Evolutionary conservation across 2,888 invertebrate species (phyloP).

Genomic region (Macroteleia sp.): DNA sequence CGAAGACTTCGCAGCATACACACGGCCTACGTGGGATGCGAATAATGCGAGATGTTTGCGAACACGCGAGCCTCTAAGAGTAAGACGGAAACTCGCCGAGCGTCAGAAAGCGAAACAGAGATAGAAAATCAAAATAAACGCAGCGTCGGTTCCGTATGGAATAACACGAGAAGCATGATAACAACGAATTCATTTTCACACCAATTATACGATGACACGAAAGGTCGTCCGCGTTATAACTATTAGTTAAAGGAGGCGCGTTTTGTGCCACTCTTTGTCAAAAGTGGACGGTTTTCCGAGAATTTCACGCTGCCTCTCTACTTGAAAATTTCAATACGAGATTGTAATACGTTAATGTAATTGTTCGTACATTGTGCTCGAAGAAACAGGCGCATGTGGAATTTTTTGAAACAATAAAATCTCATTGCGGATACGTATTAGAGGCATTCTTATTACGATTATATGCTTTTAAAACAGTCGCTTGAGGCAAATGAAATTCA

Average conservation of each 20-base stretch:
- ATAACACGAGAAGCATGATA: slow-evolving; percentile 23
- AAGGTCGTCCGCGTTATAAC: slow-evolving; percentile 11
- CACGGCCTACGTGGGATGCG: slow-evolving; percentile 64
- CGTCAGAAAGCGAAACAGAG: too few species aligned
- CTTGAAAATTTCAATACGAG: not conserved
- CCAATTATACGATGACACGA: slow-evolving; percentile 42
- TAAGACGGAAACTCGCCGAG: slow-evolving; percentile 21
- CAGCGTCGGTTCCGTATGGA: slow-evolving; percentile 23
- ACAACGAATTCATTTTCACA: slow-evolving; percentile 51
- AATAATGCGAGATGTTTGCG: slow-evolving; percentile 69
- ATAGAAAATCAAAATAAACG: slow-evolving; percentile 34
- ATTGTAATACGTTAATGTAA: slow-evolving; percentile 10
- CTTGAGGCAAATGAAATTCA: slow-evolving; percentile 19
- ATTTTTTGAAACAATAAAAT: slow-evolving; percentile 16
- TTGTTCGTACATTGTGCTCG: not conserved
- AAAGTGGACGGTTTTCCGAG: slow-evolving; percentile 17
- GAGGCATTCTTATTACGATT: not conserved
- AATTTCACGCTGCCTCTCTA: slow-evolving; percentile 8
- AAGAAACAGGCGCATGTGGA: not conserved
- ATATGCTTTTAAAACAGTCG: slow-evolving; percentile 4
- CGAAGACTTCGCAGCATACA: slow-evolving; percentile 51
- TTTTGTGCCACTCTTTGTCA: slow-evolving; percentile 18
- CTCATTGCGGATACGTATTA: slow-evolving; percentile 9
- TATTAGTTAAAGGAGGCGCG: slow-evolving; percentile 10
- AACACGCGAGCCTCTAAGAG: slow-evolving; percentile 59